Percentiles rank a stretch among this genome's conserved stretches.
phyloP scores from a whole-genome alignment of 2,797 vertebrate genomes.

The Crax fasciolata region DNA sequence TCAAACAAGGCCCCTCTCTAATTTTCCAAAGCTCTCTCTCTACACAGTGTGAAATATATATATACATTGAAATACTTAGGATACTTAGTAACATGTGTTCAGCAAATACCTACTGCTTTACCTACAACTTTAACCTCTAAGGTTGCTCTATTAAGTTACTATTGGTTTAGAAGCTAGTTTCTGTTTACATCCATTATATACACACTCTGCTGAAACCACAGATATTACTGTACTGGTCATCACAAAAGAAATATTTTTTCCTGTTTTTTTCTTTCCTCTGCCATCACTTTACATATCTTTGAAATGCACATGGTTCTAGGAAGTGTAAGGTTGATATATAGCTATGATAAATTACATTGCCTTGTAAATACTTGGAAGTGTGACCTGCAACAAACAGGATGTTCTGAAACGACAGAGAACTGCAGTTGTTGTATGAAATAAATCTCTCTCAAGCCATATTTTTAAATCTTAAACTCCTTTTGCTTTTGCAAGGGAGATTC shows the following conservation, averaged over 20 bases:
- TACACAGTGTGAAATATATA: background rate
- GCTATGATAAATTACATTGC: background rate
- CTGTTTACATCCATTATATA: background rate
- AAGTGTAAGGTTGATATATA: background rate
- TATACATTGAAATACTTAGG: background rate
- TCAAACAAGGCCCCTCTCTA: background rate
- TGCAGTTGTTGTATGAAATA: background rate
- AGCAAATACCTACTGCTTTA: background rate
- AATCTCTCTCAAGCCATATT: background rate
- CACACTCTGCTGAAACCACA: background rate
- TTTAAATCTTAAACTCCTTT: background rate
- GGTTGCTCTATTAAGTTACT: background rate
- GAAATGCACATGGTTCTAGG: background rate
- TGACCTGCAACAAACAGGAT: background rate
- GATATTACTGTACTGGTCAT: background rate
- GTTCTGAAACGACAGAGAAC: background rate
- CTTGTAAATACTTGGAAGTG: background rate
- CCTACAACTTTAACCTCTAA: background rate
- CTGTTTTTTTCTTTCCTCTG: background rate
- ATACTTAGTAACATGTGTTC: background rate
- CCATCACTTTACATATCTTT: background rate
- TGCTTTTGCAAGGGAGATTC: background rate
- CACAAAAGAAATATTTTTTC: accelerated
- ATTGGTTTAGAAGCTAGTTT: background rate
- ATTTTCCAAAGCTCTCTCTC: background rate